These are phyloP conservation scores for Lepus timidus DNA, from an alignment of 2,113 vertebrate genomes.

Conservation along the genomic window DNA sequence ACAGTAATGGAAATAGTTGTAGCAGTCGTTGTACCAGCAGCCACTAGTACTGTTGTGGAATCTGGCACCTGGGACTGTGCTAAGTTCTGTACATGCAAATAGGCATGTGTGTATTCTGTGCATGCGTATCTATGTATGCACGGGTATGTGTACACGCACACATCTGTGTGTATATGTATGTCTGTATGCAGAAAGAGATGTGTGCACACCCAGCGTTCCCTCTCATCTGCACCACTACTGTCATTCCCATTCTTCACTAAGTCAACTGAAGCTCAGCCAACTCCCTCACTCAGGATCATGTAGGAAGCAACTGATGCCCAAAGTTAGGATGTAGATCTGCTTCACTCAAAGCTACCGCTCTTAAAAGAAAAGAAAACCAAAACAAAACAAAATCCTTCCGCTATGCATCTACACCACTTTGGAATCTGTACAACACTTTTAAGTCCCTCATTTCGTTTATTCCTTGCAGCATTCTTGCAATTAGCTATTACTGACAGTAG, in stretches of 20 bases:
- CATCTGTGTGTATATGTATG: rapidly evolving
- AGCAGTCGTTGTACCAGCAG: rapidly evolving
- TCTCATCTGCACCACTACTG: neutral
- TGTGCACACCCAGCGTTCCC: rapidly evolving
- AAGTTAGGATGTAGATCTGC: neutral
- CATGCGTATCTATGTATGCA: neutral
- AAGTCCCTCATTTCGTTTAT: neutral
- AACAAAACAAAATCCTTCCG: neutral
- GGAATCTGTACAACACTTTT: neutral
- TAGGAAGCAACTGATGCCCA: neutral
- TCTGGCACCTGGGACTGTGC: neutral
- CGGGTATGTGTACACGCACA: no score
- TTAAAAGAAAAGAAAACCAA: neutral
- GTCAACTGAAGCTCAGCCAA: neutral
- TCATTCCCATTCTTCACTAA: neutral
- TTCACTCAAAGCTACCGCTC: neutral
- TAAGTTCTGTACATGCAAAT: rapidly evolving
- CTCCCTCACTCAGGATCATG: neutral
- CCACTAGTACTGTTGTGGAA: neutral
- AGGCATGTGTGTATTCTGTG: rapidly evolving
- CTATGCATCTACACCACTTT: neutral
- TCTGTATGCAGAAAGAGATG: no score
- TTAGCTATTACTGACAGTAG: rapidly evolving
- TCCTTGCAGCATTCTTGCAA: neutral
- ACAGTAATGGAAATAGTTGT: rapidly evolving